A percentile compares a stretch with the other conserved stretches of the same genome.
These are phyloP conservation scores for Chelonus formosanus DNA, from an alignment of 2,888 invertebrate species.

Conservation along the genomic window DNA sequence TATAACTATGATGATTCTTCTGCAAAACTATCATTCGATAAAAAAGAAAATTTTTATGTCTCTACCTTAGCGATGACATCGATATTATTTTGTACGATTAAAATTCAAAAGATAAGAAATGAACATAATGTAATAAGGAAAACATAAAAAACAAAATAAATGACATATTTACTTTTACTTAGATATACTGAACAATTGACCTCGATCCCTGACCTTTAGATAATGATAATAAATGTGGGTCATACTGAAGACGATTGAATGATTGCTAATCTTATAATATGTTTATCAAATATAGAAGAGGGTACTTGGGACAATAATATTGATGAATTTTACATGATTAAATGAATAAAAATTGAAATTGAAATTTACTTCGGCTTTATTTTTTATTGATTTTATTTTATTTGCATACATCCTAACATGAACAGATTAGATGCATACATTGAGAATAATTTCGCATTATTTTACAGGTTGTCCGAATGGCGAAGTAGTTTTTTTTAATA, in stretches of 20 bases:
- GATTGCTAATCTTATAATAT: neutral
- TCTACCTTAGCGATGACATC: no score
- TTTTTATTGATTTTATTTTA: slow-evolving; percentile 59
- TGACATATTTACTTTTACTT: slow-evolving; percentile 3
- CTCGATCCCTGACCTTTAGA: slow-evolving; percentile 27
- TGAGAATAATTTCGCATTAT: slow-evolving; percentile 46
- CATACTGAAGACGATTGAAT: neutral
- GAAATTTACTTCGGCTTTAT: slow-evolving; percentile 48
- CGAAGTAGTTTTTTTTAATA: slow-evolving; percentile 32
- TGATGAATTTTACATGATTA: neutral
- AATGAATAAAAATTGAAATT: slow-evolving; percentile 37
- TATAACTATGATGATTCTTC: no score
- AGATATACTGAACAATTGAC: slow-evolving; percentile 4
- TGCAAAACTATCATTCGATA: no score
- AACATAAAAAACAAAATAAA: neutral
- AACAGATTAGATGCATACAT: slow-evolving; percentile 62
- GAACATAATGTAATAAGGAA: neutral
- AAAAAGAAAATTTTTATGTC: no score
- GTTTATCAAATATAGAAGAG: no score
- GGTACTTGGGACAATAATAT: no score
- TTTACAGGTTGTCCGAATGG: no score
- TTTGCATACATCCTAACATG: slow-evolving; percentile 63
- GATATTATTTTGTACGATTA: no score
- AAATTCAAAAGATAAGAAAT: no score
- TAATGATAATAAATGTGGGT: slow-evolving; percentile 10